These are phyloP conservation scores for Margarornis squamiger DNA, from an alignment of 2,797 vertebrate species.

Conservation along the genomic window DNA sequence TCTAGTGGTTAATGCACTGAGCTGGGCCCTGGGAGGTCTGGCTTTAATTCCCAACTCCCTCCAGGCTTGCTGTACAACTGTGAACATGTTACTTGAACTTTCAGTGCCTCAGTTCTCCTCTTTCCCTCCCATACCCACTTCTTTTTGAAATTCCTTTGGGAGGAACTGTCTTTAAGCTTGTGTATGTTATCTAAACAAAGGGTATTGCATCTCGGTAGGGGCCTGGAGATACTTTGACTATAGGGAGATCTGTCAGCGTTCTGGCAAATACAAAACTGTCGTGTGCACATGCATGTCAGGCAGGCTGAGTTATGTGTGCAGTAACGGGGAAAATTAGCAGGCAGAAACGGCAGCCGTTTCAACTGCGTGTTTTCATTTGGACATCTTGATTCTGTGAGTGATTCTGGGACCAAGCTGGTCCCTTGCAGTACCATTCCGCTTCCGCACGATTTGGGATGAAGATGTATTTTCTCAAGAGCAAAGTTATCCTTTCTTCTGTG, in stretches of 20 bases:
- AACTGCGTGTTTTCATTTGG: not conserved
- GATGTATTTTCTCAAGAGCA: not conserved
- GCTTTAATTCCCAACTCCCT: conserved; percentile 25
- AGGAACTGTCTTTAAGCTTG: not conserved
- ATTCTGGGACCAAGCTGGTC: not conserved
- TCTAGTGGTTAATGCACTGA: conserved; percentile 29
- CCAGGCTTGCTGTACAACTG: not conserved
- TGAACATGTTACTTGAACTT: not conserved
- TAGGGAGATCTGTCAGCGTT: conserved; percentile 5
- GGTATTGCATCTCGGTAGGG: not conserved
- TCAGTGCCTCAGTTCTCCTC: conserved; percentile 26
- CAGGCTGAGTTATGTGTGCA: not conserved
- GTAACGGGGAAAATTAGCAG: conserved; percentile 16
- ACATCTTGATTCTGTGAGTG: conserved; percentile 3
- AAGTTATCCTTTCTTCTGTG: not conserved
- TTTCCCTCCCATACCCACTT: not conserved
- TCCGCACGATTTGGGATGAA: not conserved
- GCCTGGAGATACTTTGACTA: not conserved
- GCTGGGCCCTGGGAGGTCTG: conserved; percentile 19
- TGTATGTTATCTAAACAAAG: not conserved
- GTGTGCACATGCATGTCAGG: not conserved
- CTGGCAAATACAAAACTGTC: conserved; percentile 11
- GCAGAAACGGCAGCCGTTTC: not conserved
- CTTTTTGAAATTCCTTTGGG: not conserved
- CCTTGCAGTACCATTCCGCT: not conserved